These are phyloP conservation scores for Boleophthalmus pectinirostris DNA, from an alignment of 2,113 vertebrate species.

Conservation along the genomic window DNA sequence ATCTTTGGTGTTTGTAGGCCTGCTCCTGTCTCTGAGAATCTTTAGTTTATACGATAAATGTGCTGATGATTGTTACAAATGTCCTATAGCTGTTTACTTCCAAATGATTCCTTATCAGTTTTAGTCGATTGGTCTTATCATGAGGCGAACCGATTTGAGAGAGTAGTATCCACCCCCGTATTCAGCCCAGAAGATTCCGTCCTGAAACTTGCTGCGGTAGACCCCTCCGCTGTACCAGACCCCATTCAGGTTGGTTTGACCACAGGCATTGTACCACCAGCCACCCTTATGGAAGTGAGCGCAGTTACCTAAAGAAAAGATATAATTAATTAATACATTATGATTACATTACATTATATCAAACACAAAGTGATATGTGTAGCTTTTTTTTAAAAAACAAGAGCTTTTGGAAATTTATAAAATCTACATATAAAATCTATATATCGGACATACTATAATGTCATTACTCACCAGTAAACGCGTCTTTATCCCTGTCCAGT, in stretches of 20 bases:
- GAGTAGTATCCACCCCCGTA: conserved; percentile 97
- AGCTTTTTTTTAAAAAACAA: too few relatives aligned
- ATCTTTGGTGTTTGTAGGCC: conserved; percentile 12
- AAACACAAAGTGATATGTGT: background rate
- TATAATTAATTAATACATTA: background rate
- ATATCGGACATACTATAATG: background rate
- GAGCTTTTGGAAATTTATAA: too few relatives aligned
- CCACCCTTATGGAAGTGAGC: conserved; percentile 98
- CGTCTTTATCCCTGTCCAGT: conserved; percentile 92
- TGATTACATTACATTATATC: background rate
- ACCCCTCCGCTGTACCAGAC: conserved; percentile 97
- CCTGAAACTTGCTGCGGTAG: conserved; percentile 98
- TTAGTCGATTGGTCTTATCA: conserved; percentile 95
- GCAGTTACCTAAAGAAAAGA: conserved; percentile 85
- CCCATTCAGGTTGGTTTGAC: conserved; percentile 95
- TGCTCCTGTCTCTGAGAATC: conserved; percentile 24
- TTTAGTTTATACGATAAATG: conserved; percentile 16
- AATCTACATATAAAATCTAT: too few relatives aligned
- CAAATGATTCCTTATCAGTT: background rate
- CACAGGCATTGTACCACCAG: conserved; percentile 99
- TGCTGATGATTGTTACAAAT: conserved; percentile 13
- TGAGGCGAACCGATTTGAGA: conserved; percentile 89
- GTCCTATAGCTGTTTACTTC: conserved; percentile 2
- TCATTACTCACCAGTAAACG: conserved; percentile 85
- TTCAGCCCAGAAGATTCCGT: conserved; percentile 97